A percentile compares a stretch with the other conserved stretches of the same genome.
Evolutionary conservation across 2,113 vertebrate species (phyloP).

Genomic region (Toxostoma redivivum): DNA sequence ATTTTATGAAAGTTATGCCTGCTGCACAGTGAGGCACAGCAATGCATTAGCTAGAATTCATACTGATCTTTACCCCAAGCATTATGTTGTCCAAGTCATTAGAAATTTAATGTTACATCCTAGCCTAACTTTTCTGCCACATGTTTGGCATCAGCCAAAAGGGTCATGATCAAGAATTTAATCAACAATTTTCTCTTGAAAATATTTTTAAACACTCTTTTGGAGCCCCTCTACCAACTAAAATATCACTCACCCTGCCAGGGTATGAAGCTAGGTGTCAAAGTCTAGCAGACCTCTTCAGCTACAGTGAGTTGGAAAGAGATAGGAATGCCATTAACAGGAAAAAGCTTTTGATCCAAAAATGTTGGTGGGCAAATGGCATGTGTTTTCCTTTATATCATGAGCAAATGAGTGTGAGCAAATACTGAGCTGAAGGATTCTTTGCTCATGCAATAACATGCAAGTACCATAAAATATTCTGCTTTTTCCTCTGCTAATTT

Average conservation of each 20-base stretch:
- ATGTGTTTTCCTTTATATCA: background rate
- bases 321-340: background rate
- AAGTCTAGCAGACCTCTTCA: background rate
- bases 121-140: background rate
- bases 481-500: background rate
- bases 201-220: background rate
- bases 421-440: background rate
- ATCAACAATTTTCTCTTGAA: background rate
- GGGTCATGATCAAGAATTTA: background rate
- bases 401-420: background rate
- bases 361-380: background rate
- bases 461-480: background rate
- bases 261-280: accelerated
- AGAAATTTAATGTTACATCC: background rate
- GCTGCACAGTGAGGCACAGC: background rate
- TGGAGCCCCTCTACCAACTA: background rate
- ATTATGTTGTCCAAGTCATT: background rate
- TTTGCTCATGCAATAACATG: background rate
- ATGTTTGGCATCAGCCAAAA: background rate
- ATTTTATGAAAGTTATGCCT: background rate
- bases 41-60: background rate
- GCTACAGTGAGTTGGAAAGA: background rate
- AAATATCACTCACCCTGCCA: background rate
- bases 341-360: background rate
- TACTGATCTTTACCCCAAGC: background rate